Conservation (phyloP, 1,140 invertebrate species). For the Drepana arcuata region DNA sequence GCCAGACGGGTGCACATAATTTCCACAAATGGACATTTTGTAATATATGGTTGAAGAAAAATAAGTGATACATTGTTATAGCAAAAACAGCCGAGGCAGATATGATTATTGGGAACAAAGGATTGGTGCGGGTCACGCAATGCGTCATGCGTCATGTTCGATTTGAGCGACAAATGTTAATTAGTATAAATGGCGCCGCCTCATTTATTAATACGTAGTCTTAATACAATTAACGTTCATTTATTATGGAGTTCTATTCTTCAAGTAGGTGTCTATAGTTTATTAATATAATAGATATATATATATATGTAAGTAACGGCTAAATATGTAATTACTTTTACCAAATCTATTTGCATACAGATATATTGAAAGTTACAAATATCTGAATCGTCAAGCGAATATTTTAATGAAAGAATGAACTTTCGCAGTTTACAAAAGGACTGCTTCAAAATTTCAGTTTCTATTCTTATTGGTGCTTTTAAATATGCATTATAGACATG, state of each 20-base stretch:
- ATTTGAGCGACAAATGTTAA: slow-evolving; percentile 14
- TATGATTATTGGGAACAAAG: no score
- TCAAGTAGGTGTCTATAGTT: slow-evolving; percentile 38
- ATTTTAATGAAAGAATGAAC: no score
- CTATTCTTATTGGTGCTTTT: slow-evolving; percentile 27
- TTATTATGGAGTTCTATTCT: slow-evolving; percentile 37
- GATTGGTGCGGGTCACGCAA: slow-evolving; percentile 3
- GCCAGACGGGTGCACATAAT: no score
- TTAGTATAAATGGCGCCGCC: slow-evolving; percentile 59
- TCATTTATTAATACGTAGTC: slow-evolving; percentile 51
- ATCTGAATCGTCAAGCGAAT: no score
- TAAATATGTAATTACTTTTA: slow-evolving; percentile 42
- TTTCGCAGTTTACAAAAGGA: no score
- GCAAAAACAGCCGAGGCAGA: no score
- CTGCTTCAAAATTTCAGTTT: slow-evolving; percentile 8
- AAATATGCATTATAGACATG: slow-evolving; percentile 19
- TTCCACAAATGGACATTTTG: no score
- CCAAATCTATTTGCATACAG: slow-evolving; percentile 47
- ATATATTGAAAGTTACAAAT: slow-evolving; percentile 15
- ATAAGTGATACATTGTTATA: no score
- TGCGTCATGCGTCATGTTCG: slow-evolving; percentile 6
- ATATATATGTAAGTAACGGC: no score
- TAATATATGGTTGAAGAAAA: no score
- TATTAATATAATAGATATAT: slow-evolving; percentile 39
- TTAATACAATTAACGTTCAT: slow-evolving; percentile 35